Base-by-base conservation (phyloP, 2,113 vertebrate genomes). In the Stictonetta naevosa region DNA sequence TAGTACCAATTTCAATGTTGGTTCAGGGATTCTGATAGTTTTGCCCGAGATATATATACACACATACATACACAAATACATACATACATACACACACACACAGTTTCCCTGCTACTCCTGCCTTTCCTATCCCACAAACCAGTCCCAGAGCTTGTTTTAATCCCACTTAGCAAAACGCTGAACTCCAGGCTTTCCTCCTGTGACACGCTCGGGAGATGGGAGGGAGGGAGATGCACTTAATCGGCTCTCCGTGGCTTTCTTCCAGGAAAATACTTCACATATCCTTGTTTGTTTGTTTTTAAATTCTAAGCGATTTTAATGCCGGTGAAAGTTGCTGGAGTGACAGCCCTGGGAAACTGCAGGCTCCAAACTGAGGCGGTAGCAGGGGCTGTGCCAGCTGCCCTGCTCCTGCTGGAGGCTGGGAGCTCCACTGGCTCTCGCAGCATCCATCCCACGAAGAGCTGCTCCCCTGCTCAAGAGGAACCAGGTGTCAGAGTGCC, bases 241-340 rank as follows among this genome's bases (percentile, higher is more conserved):
- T 71, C 52, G 81, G 80, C 38, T 84, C 75, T 72, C 66, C 1
- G 0, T 94, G 93, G 93, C 95, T 81, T 84, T 83, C 73, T 75
- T 96, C 95, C 95, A 92, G 80, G 93, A 94, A 96, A 95, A 93
- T 79, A 68, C 62, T 88, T 84, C 90, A 78, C 69, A 86, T 88
- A 53, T 86, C 86, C 90, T 78, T 93, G 92, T 96, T 97, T 96
- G 82, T 96, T 96, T 96, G 95, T 81, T 93, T 94, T 94, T 60
- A 75, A 93, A 83, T 95, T 64, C 38, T 81, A 88, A 94, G 85
- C 50, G 56, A 95, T 78, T 96, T 95, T 94, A 92, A 74, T 96
- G 78, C 55, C 2, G 20, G 88, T 90, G 93, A 95, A 95, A 95
- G 93, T 78, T 74, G 64, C 90, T 90, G 80, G 29, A 93, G 53